phyloP scores from a whole-genome alignment of 2,797 vertebrate genomes.

The Sebastes steindachneri region DNA sequence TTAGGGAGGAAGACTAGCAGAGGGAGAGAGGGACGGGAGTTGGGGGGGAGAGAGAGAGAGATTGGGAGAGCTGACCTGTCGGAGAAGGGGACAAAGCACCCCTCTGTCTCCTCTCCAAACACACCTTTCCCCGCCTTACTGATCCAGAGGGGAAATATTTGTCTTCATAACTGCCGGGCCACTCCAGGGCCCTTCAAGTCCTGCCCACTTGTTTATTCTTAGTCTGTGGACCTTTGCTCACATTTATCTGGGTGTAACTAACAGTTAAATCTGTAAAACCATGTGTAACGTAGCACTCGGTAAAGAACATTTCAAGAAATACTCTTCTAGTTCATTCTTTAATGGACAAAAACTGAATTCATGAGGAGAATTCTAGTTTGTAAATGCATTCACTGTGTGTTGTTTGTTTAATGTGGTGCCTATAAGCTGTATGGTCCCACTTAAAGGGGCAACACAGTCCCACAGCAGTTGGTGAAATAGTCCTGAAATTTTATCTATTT shows the following conservation, averaged over 20 bases:
- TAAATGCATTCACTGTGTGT: not conserved
- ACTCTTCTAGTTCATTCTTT: not conserved
- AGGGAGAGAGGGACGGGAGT: conserved; percentile 40
- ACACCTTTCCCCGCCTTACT: conserved; percentile 82
- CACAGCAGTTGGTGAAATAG: too few relatives aligned
- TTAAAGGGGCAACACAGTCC: not conserved
- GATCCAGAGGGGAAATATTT: conserved; percentile 87
- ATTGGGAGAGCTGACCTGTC: conserved; percentile 76
- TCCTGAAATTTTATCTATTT: fast-evolving
- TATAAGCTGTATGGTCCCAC: conserved; percentile 1
- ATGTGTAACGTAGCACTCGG: not conserved
- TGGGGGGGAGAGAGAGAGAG: conserved; percentile 15
- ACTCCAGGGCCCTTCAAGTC: conserved; percentile 39
- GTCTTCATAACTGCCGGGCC: conserved; percentile 72
- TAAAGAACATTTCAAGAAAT: not conserved
- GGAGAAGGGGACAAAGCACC: conserved; percentile 88
- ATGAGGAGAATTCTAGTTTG: not conserved
- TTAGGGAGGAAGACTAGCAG: conserved; percentile 10
- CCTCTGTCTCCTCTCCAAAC: conserved; percentile 89
- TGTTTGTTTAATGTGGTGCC: conserved; percentile 21
- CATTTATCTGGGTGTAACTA: conserved; percentile 21
- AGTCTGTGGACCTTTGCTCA: conserved; percentile 18
- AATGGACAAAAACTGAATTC: not conserved
- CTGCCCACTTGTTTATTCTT: conserved; percentile 63
- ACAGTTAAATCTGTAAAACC: conserved; percentile 8